Evolutionary conservation across 2,888 invertebrate species (phyloP).

Genomic region (Myopa tessellatipennis): DNA sequence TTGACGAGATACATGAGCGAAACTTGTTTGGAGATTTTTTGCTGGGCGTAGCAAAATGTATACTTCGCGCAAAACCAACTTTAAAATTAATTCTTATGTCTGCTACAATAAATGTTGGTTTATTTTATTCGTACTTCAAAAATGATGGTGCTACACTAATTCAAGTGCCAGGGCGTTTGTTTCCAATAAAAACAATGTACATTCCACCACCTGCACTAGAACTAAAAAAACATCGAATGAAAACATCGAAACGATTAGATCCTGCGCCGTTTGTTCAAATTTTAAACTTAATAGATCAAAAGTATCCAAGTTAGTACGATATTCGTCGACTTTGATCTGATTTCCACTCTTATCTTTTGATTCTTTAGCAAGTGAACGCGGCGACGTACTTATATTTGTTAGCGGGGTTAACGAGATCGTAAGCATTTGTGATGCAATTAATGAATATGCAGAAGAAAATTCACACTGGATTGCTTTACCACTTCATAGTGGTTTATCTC

Average conservation of each 20-base stretch:
- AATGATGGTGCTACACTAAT: constrained; percentile 84
- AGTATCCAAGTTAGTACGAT: constrained; percentile 74
- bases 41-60: constrained; percentile 92
- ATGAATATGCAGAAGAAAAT: constrained; percentile 81
- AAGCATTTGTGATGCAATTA: constrained; percentile 85
- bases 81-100: constrained; percentile 97
- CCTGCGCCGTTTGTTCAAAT: constrained; percentile 93
- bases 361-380: constrained; percentile 78
- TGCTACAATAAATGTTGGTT: constrained; percentile 95
- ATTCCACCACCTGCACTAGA: constrained; percentile 74
- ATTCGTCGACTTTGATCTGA: background rate
- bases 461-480: constrained; percentile 91
- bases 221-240: constrained; percentile 66
- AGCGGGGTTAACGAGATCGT: constrained; percentile 95
- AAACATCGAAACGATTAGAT: constrained; percentile 81
- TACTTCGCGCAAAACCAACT: constrained; percentile 81
- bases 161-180: constrained; percentile 94
- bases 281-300: constrained; percentile 90
- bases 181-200: constrained; percentile 91
- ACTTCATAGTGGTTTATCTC: constrained; percentile 90
- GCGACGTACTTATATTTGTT: constrained; percentile 94
- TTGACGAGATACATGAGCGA: constrained; percentile 98
- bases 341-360: constrained; percentile 11
- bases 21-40: constrained; percentile 95
- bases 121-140: constrained; percentile 91